A percentile compares a stretch with the other conserved stretches of the same genome.
Evolutionary conservation across 2,113 vertebrate species (phyloP).

Genomic region (Myrmecophaga tridactyla): DNA sequence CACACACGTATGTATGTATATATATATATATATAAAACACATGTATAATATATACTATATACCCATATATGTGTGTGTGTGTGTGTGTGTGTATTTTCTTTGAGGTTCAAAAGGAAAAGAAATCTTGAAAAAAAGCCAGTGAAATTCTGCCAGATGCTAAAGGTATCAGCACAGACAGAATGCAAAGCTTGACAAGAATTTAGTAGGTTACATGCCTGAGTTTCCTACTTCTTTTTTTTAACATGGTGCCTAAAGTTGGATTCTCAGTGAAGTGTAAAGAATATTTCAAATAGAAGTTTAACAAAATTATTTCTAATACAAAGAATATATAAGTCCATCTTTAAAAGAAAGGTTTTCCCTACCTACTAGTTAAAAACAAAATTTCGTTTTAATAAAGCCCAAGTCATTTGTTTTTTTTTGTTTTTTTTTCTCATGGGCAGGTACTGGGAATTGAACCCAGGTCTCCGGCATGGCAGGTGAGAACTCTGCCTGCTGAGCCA

Average conservation of each 20-base stretch:
- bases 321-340: neutral
- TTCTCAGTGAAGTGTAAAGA: neutral
- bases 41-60: too few species aligned
- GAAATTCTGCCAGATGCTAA: neutral
- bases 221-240: neutral
- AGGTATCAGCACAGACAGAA: neutral
- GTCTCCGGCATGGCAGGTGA: too few species aligned
- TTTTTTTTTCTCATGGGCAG: too few species aligned
- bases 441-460: too few species aligned
- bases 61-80: too few species aligned
- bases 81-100: neutral
- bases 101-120: conserved; percentile 3
- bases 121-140: neutral
- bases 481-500: too few species aligned
- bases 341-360: conserved; percentile 13
- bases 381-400: neutral
- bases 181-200: neutral
- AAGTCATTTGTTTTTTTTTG: too few species aligned
- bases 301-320: neutral
- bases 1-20: neutral
- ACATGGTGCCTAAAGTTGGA: neutral
- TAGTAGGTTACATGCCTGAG: neutral
- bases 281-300: neutral
- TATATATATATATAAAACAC: too few species aligned
- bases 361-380: neutral